Conservation (phyloP, 2,888 invertebrate species). For the Catocala nupta region DNA sequence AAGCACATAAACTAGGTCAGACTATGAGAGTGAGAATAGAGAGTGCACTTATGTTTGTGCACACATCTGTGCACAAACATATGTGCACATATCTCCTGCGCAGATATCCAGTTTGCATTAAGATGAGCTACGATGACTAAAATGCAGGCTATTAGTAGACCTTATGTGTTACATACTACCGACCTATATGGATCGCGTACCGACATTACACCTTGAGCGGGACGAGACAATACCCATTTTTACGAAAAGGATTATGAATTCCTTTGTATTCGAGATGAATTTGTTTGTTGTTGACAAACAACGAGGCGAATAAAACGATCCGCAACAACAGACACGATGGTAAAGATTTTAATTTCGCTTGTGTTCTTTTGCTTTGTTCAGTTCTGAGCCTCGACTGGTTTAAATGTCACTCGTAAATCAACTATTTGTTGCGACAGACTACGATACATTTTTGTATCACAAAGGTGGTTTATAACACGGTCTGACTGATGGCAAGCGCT, state of each 20-base stretch:
- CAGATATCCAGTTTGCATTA: too few species aligned
- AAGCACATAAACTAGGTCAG: too few species aligned
- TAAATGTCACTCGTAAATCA: constrained; percentile 1
- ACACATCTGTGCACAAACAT: too few species aligned
- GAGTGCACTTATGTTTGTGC: too few species aligned
- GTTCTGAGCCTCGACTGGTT: not conserved
- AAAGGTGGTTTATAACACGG: too few species aligned
- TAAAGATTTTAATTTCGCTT: constrained; percentile 21
- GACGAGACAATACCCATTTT: constrained; percentile 6
- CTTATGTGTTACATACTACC: not conserved
- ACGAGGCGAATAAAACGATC: constrained; percentile 9
- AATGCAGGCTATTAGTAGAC: too few species aligned
- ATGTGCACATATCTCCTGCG: too few species aligned
- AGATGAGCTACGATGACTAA: too few species aligned
- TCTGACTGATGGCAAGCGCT: too few species aligned
- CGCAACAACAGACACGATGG: constrained; percentile 4
- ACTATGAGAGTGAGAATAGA: too few species aligned
- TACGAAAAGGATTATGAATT: constrained; percentile 11
- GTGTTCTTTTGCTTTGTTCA: constrained; percentile 13
- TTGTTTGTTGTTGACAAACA: constrained; percentile 19
- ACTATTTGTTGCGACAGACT: not conserved
- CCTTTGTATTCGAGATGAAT: constrained; percentile 22
- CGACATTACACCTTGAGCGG: not conserved
- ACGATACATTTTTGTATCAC: too few species aligned
- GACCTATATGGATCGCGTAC: not conserved